phyloP scores from a whole-genome alignment of 2,888 invertebrate genomes.

The Papilio gigon region DNA sequence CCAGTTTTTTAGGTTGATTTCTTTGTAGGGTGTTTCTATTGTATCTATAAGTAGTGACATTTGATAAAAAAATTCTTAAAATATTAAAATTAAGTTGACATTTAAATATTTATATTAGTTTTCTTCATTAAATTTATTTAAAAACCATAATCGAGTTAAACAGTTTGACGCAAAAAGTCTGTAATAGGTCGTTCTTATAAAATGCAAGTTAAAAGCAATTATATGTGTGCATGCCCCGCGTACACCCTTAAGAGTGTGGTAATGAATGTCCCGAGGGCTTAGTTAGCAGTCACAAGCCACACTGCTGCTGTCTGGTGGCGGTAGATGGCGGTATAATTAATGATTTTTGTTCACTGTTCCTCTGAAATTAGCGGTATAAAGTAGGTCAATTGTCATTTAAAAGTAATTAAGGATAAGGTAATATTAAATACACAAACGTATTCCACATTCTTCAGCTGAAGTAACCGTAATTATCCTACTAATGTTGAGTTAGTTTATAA shows the following conservation, averaged over 20 bases:
- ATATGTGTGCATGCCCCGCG: constrained; percentile 32
- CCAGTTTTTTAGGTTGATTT: background rate
- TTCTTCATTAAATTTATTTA: background rate
- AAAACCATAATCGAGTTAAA: constrained; percentile 25
- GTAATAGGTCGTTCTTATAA: constrained; percentile 24
- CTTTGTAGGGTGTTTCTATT: too few species aligned
- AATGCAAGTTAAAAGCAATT: constrained; percentile 37
- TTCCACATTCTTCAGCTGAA: background rate
- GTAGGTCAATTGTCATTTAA: constrained; percentile 48
- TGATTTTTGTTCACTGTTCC: constrained; percentile 71
- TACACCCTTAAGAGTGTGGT: constrained; percentile 46
- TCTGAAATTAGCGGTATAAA: constrained; percentile 51
- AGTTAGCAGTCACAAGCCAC: constrained; percentile 44
- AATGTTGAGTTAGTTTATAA: too few species aligned
- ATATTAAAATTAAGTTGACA: too few species aligned
- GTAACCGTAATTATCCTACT: too few species aligned
- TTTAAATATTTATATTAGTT: background rate
- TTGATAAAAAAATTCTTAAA: too few species aligned
- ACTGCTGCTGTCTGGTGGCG: constrained; percentile 49
- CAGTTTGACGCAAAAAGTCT: constrained; percentile 18
- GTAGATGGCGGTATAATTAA: constrained; percentile 70
- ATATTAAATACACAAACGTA: background rate
- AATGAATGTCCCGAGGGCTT: constrained; percentile 53
- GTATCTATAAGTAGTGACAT: too few species aligned
- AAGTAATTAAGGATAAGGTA: constrained; percentile 31